These are phyloP conservation scores for Pseudomyrmex concolor DNA, from an alignment of 1,140 invertebrate genomes.

Conservation along the genomic window DNA sequence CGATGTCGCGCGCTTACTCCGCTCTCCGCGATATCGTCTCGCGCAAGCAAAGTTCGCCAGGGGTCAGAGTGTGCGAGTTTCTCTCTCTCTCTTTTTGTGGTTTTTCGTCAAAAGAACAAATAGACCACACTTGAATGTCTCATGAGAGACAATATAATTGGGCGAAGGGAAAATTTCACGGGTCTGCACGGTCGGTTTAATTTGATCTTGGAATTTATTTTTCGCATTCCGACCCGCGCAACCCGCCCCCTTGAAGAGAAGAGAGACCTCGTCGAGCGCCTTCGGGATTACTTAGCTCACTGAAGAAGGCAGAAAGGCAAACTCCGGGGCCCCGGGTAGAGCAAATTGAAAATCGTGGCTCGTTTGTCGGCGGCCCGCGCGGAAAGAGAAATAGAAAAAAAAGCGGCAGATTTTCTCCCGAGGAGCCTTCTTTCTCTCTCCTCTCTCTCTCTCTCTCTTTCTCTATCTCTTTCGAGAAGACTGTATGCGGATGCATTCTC, in stretches of 20 bases:
- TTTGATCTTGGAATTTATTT: conserved; percentile 31
- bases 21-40: conserved; percentile 62
- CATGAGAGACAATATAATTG: too few relatives aligned
- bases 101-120: conserved; percentile 11
- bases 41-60: conserved; percentile 2
- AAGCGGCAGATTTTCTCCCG: conserved; percentile 63
- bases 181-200: too few relatives aligned
- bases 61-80: conserved; percentile 65
- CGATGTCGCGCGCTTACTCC: conserved; percentile 71
- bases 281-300: conserved; percentile 54
- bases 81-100: background rate
- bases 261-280: background rate
- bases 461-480: too few relatives aligned
- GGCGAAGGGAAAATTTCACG: too few relatives aligned
- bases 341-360: conserved; percentile 66
- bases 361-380: conserved; percentile 51
- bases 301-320: conserved; percentile 69
- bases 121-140: too few relatives aligned
- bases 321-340: conserved; percentile 56
- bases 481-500: too few relatives aligned
- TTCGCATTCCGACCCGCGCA: conserved; percentile 39
- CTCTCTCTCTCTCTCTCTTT: background rate
- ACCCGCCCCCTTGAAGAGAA: conserved; percentile 33
- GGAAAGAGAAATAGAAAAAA: conserved; percentile 3
- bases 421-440: conserved; percentile 14